A percentile compares a stretch with the other conserved stretches of the same genome.
phyloP scores from a whole-genome alignment of 2,888 invertebrate species.

The Eubasilissa splendida region DNA sequence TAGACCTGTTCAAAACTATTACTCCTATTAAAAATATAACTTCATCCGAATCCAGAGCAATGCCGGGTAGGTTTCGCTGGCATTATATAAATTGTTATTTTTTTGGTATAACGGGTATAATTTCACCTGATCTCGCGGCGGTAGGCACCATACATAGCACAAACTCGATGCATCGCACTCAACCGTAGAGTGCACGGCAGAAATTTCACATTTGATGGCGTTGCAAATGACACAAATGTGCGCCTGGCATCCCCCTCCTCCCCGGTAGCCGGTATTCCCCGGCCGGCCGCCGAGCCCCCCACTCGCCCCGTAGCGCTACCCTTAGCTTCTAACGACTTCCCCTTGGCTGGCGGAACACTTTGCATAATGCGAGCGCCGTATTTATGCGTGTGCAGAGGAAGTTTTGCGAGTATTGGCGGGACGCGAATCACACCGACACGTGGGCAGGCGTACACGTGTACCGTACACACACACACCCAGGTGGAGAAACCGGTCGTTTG shows the following conservation, averaged over 20 bases:
- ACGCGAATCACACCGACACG: conserved; percentile 6
- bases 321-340: conserved; percentile 55
- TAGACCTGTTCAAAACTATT: too few species aligned
- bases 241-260: conserved; percentile 27
- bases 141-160: not conserved
- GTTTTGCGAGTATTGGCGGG: conserved; percentile 36
- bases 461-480: not conserved
- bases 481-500: conserved; percentile 12
- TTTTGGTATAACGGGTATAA: too few species aligned
- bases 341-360: conserved; percentile 56
- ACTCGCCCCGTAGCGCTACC: conserved; percentile 35
- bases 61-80: too few species aligned
- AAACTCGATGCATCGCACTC: conserved; percentile 6
- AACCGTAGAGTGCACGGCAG: conserved; percentile 29
- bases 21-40: too few species aligned
- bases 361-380: conserved; percentile 45
- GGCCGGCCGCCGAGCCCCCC: conserved; percentile 17
- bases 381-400: conserved; percentile 34
- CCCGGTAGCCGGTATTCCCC: not conserved
- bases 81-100: not conserved
- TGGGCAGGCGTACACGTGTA: not conserved
- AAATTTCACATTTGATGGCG: conserved; percentile 45
- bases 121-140: conserved; percentile 10
- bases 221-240: conserved; percentile 48
- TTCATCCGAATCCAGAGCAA: too few species aligned